Percentiles rank a stretch among this genome's conserved stretches.
These are phyloP conservation scores for Drosophila pruinosa DNA, from an alignment of 1,140 invertebrate species.

Conservation along the genomic window DNA sequence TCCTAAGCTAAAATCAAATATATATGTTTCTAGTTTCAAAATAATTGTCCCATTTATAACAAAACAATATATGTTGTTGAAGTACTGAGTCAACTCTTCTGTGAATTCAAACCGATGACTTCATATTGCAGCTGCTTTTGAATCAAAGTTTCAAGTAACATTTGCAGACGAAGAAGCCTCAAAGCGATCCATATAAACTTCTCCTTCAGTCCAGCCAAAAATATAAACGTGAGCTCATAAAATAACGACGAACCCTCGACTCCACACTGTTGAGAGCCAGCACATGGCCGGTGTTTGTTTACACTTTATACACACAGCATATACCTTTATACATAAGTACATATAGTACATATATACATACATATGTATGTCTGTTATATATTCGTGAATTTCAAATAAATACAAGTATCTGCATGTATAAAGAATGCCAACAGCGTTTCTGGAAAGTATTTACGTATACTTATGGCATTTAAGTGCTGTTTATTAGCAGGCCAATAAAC, in stretches of 20 bases:
- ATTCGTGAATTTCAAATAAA: background rate
- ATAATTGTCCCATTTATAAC: background rate
- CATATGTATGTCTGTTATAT: background rate
- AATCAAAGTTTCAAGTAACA: constrained; percentile 56
- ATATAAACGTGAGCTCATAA: constrained; percentile 14
- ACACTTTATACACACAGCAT: constrained; percentile 2
- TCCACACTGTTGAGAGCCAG: background rate
- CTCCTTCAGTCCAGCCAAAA: constrained; percentile 11
- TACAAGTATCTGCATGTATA: constrained; percentile 12
- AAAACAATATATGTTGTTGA: background rate
- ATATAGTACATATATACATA: constrained; percentile 1
- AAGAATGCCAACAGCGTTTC: constrained; percentile 9
- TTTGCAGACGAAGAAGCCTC: constrained; percentile 17
- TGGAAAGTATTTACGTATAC: constrained; percentile 11
- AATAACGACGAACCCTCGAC: constrained; percentile 3
- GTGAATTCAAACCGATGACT: constrained; percentile 44
- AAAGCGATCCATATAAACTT: constrained; percentile 1
- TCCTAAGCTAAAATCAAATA: too few relatives aligned
- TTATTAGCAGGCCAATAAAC: constrained; percentile 48
- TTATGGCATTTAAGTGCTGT: constrained; percentile 50
- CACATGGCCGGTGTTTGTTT: constrained; percentile 47
- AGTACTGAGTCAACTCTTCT: background rate
- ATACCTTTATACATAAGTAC: constrained; percentile 1
- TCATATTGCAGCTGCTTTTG: constrained; percentile 63
- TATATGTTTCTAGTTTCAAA: background rate